A percentile compares a stretch with the other conserved stretches of the same genome.
Evolutionary conservation across 1,140 invertebrate genomes (phyloP).

Genomic region (Probaryconus sp.): DNA sequence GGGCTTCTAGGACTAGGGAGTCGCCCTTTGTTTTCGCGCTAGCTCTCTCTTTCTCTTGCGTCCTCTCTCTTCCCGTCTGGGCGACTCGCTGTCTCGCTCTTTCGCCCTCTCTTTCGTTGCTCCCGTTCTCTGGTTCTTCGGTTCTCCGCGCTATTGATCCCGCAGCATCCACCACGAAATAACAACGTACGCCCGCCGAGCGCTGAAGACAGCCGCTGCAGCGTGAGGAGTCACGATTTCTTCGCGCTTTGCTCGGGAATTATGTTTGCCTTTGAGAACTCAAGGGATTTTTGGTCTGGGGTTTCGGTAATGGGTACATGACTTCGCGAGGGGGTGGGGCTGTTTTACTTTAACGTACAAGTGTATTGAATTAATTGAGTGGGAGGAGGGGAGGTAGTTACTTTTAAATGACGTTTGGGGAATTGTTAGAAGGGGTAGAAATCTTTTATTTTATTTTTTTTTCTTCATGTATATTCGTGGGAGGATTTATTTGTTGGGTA

Average conservation of each 20-base stretch:
- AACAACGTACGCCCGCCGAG: constrained; percentile 74
- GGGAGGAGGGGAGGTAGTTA: no score
- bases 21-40: constrained; percentile 61
- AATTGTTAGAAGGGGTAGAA: no score
- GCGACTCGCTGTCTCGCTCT: constrained; percentile 49
- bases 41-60: constrained; percentile 55
- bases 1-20: constrained; percentile 58
- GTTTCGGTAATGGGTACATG: no score
- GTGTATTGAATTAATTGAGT: no score
- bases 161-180: constrained; percentile 79
- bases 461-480: no score
- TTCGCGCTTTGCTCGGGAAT: constrained; percentile 11
- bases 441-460: no score
- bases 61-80: constrained; percentile 49
- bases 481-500: no score
- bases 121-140: constrained; percentile 69
- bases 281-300: no score
- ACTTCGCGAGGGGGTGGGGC: no score
- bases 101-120: constrained; percentile 58
- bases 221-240: constrained; percentile 52
- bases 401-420: no score
- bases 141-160: constrained; percentile 78
- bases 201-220: constrained; percentile 52
- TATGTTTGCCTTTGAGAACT: constrained; percentile 23
- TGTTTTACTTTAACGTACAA: no score